Conservation (phyloP, 2,888 invertebrate species). For the Siphlonurus alternatus region DNA sequence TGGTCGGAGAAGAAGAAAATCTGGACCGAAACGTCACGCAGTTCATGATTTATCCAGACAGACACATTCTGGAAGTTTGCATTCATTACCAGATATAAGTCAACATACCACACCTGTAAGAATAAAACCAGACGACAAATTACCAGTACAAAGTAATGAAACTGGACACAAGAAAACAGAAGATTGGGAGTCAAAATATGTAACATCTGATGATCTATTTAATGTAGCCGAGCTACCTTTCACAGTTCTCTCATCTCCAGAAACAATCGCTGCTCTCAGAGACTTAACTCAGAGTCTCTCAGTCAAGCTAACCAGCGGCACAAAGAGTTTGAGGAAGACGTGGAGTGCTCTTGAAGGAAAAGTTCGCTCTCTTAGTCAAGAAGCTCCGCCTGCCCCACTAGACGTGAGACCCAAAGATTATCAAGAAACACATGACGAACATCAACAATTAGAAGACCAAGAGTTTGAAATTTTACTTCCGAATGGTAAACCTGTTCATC, state of each 20-base stretch:
- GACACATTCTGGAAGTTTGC: constrained; percentile 5
- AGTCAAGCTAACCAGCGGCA: constrained; percentile 34
- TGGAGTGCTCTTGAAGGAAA: constrained; percentile 34
- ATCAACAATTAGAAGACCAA: background rate
- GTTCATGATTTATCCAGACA: background rate
- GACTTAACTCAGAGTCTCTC: constrained; percentile 33
- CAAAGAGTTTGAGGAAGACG: constrained; percentile 35
- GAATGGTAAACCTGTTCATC: background rate
- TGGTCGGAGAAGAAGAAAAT: background rate
- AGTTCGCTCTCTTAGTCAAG: constrained; percentile 15
- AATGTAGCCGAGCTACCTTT: background rate
- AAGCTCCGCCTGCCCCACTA: constrained; percentile 11
- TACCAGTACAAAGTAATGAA: no score
- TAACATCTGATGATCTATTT: background rate
- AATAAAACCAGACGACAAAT: constrained; percentile 13
- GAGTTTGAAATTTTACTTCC: constrained; percentile 11
- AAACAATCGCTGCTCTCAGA: constrained; percentile 34
- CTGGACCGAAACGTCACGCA: background rate
- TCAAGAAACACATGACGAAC: constrained; percentile 2
- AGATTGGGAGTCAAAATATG: constrained; percentile 7
- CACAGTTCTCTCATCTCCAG: constrained; percentile 21
- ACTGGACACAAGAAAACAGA: constrained; percentile 7
- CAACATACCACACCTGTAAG: constrained; percentile 4
- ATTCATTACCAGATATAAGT: constrained; percentile 9
- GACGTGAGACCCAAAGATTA: constrained; percentile 11